phyloP scores from a whole-genome alignment of 2,113 vertebrate species.

The Capricornis sumatraensis region DNA sequence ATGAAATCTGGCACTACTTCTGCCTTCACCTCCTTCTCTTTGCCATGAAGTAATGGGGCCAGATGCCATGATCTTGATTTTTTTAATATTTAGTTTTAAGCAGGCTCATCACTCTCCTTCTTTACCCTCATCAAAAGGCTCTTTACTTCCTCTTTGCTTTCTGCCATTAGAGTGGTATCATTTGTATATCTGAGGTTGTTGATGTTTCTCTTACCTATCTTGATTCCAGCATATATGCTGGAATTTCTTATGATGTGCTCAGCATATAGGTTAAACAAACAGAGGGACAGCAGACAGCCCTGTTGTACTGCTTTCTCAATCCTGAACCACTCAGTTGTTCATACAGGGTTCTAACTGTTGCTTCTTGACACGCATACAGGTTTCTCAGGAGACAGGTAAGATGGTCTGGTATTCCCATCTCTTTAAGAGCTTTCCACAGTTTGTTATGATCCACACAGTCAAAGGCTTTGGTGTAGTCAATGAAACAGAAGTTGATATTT shows the following conservation, averaged over 20 bases:
- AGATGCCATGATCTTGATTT: not conserved
- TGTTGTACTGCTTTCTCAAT: not conserved
- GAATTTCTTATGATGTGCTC: not conserved
- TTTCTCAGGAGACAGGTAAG: not conserved
- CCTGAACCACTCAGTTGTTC: not conserved
- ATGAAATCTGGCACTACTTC: not conserved
- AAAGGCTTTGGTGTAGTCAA: not conserved
- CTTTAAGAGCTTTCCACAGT: not conserved
- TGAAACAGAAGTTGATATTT: not conserved
- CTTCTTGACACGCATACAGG: not conserved
- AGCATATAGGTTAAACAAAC: not conserved
- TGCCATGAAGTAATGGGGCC: not conserved
- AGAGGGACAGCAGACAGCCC: not conserved
- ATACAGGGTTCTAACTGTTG: not conserved
- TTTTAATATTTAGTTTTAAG: not conserved
- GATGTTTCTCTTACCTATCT: not conserved
- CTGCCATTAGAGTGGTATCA: not conserved
- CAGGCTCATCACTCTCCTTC: not conserved
- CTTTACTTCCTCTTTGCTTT: not conserved
- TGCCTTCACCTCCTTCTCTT: not conserved
- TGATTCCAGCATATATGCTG: not conserved
- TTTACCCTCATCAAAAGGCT: not conserved
- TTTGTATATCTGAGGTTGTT: not conserved
- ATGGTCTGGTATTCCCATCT: not conserved
- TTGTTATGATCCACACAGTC: not conserved